A percentile compares a stretch with the other conserved stretches of the same genome.
Evolutionary conservation across 1,140 invertebrate genomes (phyloP).

Genomic region (Bombyx mori): DNA sequence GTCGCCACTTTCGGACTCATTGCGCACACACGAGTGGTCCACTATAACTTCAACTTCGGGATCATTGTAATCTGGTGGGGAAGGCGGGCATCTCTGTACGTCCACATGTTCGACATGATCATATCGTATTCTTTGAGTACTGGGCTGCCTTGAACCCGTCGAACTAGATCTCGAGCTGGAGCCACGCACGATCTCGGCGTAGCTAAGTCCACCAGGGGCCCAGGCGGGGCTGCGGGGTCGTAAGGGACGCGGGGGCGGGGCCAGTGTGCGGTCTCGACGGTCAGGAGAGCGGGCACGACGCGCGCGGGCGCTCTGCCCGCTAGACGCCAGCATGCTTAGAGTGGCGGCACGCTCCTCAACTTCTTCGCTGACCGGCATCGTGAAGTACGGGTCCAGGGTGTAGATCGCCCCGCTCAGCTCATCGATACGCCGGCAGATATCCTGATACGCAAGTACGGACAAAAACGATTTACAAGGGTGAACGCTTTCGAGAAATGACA

Average conservation of each 20-base stretch:
- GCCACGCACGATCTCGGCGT: constrained; percentile 83
- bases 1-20: constrained; percentile 16
- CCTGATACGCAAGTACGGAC: constrained; percentile 79
- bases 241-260: constrained; percentile 29
- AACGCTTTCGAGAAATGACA: constrained; percentile 29
- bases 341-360: constrained; percentile 33
- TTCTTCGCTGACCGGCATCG: constrained; percentile 28
- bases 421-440: constrained; percentile 77
- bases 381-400: constrained; percentile 81
- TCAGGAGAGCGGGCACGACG: constrained; percentile 31
- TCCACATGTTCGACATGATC: constrained; percentile 2
- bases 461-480: constrained; percentile 56
- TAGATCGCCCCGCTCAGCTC: constrained; percentile 78
- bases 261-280: constrained; percentile 42
- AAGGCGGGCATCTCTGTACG: constrained; percentile 4
- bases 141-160: constrained; percentile 19
- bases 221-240: constrained; percentile 77
- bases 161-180: constrained; percentile 56
- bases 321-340: constrained; percentile 39
- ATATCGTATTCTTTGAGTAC: constrained; percentile 3
- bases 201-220: constrained; percentile 67
- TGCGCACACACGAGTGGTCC: constrained; percentile 18
- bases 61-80: constrained; percentile 4
- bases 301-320: constrained; percentile 47
- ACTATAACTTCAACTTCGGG: constrained; percentile 13